Evolutionary conservation across 2,888 invertebrate species (phyloP).

Genomic region (Andrena bicolor): DNA sequence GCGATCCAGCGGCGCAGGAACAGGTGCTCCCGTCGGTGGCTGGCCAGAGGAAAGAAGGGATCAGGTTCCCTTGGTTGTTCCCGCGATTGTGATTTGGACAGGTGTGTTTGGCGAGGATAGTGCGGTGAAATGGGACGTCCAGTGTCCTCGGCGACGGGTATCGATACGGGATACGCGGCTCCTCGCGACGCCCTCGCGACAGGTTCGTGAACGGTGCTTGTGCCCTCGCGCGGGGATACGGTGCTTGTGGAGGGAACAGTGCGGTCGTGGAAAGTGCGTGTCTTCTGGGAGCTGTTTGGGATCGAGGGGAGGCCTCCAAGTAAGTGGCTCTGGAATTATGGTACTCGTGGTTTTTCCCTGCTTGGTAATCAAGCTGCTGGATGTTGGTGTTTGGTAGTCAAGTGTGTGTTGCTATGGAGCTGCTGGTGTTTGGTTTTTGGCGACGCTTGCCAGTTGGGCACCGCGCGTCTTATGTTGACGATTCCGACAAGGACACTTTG

Average conservation of each 20-base stretch:
- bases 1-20: not conserved
- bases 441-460: no score
- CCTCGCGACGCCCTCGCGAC: conserved; percentile 14
- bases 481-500: no score
- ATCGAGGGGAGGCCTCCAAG: not conserved
- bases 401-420: no score
- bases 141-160: conserved; percentile 33
- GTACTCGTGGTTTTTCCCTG: no score
- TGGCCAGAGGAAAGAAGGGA: not conserved
- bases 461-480: no score
- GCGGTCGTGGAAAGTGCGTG: conserved; percentile 20
- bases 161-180: conserved; percentile 26
- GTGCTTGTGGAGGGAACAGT: conserved; percentile 13
- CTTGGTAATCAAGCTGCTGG: no score
- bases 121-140: conserved; percentile 47
- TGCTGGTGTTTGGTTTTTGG: no score
- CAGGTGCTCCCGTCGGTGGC: not conserved
- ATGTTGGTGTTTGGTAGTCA: not conserved
- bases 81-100: no score
- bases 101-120: not conserved
- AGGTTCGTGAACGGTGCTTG: conserved; percentile 12
- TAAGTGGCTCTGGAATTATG: not conserved
- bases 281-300: not conserved
- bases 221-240: conserved; percentile 4
- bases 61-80: no score